Evolutionary conservation across 2,113 vertebrate genomes (phyloP).

Genomic region (Ophthalmolycus amberensis): DNA sequence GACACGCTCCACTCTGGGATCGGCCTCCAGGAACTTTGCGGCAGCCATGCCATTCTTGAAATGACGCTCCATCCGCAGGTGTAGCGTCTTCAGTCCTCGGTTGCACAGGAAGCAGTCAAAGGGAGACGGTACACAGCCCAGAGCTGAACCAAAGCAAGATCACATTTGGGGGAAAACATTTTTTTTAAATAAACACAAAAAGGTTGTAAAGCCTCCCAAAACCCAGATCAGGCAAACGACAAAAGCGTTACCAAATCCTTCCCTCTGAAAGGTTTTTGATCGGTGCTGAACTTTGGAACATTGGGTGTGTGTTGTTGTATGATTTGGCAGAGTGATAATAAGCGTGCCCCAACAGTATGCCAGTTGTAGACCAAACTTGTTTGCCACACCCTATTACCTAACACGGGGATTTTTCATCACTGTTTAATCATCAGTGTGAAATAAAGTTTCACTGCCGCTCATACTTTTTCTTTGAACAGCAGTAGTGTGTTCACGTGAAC

Average conservation of each 20-base stretch:
- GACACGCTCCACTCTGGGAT: constrained; percentile 88
- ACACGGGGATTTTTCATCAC: too few species aligned
- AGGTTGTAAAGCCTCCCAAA: constrained; percentile 34
- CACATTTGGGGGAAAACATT: not conserved
- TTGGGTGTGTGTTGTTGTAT: too few species aligned
- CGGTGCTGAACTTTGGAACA: constrained; percentile 17
- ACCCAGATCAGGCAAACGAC: constrained; percentile 19
- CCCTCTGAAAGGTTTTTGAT: constrained; percentile 17
- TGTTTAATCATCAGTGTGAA: too few species aligned
- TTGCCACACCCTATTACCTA: too few species aligned
- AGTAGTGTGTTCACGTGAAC: too few species aligned
- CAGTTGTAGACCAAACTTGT: too few species aligned
- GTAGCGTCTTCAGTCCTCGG: constrained; percentile 93
- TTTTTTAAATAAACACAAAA: not conserved
- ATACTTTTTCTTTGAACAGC: too few species aligned
- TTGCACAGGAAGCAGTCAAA: constrained; percentile 93
- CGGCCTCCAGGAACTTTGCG: constrained; percentile 86
- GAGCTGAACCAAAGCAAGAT: constrained; percentile 74
- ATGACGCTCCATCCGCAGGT: constrained; percentile 92
- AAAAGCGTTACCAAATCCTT: constrained; percentile 17
- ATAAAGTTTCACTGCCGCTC: too few species aligned
- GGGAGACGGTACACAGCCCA: constrained; percentile 92
- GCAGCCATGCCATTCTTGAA: constrained; percentile 87
- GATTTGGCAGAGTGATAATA: too few species aligned
- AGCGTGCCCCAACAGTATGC: too few species aligned